phyloP scores from a whole-genome alignment of 2,797 vertebrate species.

The Sebastes steindachneri region DNA sequence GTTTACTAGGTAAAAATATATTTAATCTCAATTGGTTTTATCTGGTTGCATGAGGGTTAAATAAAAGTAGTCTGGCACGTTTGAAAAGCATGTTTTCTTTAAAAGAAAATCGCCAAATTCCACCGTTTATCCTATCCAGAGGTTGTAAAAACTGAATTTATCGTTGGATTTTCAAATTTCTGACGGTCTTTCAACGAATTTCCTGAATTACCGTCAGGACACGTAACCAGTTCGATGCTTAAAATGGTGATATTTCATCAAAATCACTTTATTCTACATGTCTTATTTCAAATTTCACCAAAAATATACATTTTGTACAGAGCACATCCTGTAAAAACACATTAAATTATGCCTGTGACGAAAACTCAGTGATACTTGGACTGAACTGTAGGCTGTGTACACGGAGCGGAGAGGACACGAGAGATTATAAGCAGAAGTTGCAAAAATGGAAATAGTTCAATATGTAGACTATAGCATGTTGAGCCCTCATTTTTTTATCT shows the following conservation, averaged over 20 bases:
- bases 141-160: neutral
- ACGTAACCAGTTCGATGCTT: neutral
- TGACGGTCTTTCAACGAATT: fast-evolving
- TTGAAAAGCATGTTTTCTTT: neutral
- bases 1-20: neutral
- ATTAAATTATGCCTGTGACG: neutral
- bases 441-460: neutral
- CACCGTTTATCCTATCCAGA: neutral
- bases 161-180: neutral
- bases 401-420: neutral
- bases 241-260: neutral
- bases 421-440: neutral
- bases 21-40: neutral
- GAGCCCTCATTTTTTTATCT: neutral
- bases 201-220: neutral
- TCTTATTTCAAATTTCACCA: neutral
- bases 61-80: too few relatives aligned
- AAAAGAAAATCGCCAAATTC: neutral
- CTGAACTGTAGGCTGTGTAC: neutral
- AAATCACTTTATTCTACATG: neutral
- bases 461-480: neutral
- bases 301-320: too few relatives aligned
- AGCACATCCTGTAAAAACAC: neutral
- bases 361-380: neutral
- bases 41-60: neutral